phyloP scores from a whole-genome alignment of 2,888 invertebrate genomes.

The Polietes domitor region DNA sequence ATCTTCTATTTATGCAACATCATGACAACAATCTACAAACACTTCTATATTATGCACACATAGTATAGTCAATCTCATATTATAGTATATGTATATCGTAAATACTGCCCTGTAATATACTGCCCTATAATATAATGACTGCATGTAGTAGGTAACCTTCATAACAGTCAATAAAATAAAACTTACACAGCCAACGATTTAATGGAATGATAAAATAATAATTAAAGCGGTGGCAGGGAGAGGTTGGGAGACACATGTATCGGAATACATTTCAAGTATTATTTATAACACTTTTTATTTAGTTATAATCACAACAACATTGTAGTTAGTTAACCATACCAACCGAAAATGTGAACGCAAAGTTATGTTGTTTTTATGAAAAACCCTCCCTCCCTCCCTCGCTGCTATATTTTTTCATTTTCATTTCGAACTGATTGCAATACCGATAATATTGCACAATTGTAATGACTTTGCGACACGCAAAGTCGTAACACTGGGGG shows the following conservation, averaged over 20 bases:
- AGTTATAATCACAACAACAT: slow-evolving; percentile 19
- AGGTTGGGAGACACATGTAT: not conserved
- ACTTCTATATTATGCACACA: too few relatives aligned
- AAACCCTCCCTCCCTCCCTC: too few relatives aligned
- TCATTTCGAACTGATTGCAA: slow-evolving; percentile 43
- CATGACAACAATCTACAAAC: too few relatives aligned
- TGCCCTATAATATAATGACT: too few relatives aligned
- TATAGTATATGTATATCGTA: too few relatives aligned
- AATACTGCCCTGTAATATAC: too few relatives aligned
- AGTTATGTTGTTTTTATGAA: not conserved
- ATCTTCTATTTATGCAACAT: too few relatives aligned
- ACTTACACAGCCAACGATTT: slow-evolving; percentile 1
- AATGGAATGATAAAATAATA: not conserved
- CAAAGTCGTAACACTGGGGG: not conserved
- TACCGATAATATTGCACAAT: slow-evolving; percentile 43
- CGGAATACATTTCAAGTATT: slow-evolving; percentile 29
- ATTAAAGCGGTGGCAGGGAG: not conserved
- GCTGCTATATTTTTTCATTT: not conserved
- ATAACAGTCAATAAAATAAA: too few relatives aligned
- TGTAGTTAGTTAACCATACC: not conserved
- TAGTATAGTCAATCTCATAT: too few relatives aligned
- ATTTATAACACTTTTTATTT: slow-evolving; percentile 33
- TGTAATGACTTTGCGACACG: slow-evolving; percentile 45
- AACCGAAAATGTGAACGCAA: not conserved
- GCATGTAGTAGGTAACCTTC: too few relatives aligned